A percentile compares a stretch with the other conserved stretches of the same genome.
phyloP scores from a whole-genome alignment of 64 coral and sea anemone species.

The Anthopleura sola region DNA sequence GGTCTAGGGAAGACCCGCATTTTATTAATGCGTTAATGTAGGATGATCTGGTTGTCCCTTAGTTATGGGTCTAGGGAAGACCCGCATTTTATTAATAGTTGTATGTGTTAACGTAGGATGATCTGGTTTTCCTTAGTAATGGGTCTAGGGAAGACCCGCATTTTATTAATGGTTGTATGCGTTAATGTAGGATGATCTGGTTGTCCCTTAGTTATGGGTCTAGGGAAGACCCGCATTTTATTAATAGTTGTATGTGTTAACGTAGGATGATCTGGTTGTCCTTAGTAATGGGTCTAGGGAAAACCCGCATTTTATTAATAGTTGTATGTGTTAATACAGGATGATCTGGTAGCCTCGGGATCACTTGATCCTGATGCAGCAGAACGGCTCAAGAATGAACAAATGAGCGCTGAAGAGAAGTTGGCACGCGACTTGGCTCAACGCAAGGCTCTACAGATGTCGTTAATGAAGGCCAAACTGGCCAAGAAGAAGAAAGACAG shows the following conservation, averaged over 20 bases:
- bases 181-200: constrained; percentile 72
- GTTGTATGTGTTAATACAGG: constrained; percentile 20
- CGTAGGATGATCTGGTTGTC: constrained; percentile 32
- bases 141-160: too few species aligned
- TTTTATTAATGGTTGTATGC: too few species aligned
- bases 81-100: too few species aligned
- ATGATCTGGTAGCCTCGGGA: constrained; percentile 81
- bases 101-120: constrained; percentile 41
- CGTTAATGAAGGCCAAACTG: constrained; percentile 69
- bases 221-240: too few species aligned
- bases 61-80: too few species aligned
- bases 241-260: too few species aligned
- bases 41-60: constrained; percentile 82
- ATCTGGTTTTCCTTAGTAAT: constrained; percentile 35
- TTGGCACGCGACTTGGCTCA: constrained; percentile 63
- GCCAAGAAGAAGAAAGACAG: constrained; percentile 67
- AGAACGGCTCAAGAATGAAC: constrained; percentile 74
- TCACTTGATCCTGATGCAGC: constrained; percentile 73
- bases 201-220: constrained; percentile 12
- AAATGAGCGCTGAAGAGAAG: constrained; percentile 86
- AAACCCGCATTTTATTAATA: too few species aligned
- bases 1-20: too few species aligned
- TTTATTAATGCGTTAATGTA: background rate
- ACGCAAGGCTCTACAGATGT: constrained; percentile 58
- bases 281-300: too few species aligned